Evolutionary conservation across 1,140 invertebrate species (phyloP), one percentile per base, ranked within the genome.

Genomic region (Gonioctena quinquepunctata): DNA sequence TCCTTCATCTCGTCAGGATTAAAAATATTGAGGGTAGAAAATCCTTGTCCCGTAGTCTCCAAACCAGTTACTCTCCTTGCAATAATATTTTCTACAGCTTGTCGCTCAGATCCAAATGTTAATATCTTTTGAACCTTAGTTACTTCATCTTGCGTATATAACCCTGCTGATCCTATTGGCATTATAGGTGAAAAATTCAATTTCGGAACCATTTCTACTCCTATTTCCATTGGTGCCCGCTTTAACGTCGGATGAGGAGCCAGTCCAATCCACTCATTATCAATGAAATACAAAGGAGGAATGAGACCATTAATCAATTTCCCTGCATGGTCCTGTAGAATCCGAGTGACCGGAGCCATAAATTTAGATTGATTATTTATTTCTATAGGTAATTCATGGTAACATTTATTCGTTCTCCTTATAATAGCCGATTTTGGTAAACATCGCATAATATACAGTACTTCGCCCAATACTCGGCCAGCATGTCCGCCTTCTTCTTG

Each of bases 91-190:
- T 60, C 16, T 1, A 70, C 64, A 42, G 56, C 56, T 27, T 26
- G 5, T 25, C 69, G n/a, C 60, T 67, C 18, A 6, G 27, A 33
- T 22, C 69, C 69, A 67, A 70, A 70, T n/a, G 63, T 67, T 33
- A 67, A 23, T 25, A 18, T 5, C 25, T 59, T 50, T 25, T 70
- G 69, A 57, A 56, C 54, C 26, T 49, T 57, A 1, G 18, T 3
- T 18, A 70, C 27, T 66, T 67, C 56, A 8, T 67, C 64, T 70
- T 70, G 69, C 1, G 63, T 66, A 60, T 70, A 70, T 8, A 70
- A 22, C 8, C 64, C 63, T 8, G 49, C 23, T 16, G 21, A 13
- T 0, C 69, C 69, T 33, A 70, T 59, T n/a, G 50, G 28, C 49
- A 66, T 27, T 52, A 67, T 70, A 5, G 26, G 63, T 25, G 28